Evolutionary conservation across 2,888 invertebrate genomes (phyloP).

Genomic region (Platycheirus rosarum): DNA sequence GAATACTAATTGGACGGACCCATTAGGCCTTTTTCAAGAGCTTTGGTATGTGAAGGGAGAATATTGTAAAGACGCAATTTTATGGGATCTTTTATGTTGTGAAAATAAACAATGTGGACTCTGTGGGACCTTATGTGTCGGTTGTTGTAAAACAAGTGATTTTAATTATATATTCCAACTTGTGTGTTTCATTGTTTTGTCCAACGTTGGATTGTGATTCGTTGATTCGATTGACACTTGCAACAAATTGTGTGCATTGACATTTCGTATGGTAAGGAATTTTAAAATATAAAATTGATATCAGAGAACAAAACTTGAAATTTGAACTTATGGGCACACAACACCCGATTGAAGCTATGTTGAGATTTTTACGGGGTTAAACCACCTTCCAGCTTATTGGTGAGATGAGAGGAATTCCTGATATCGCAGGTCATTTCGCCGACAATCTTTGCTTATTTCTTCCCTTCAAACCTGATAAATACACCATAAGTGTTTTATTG

Average conservation of each 20-base stretch:
- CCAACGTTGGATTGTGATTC: constrained; percentile 2
- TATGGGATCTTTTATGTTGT: constrained; percentile 61
- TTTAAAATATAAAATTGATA: neutral
- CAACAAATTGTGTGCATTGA: neutral
- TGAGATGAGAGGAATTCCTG: no score
- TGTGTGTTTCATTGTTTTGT: no score
- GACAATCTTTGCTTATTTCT: no score
- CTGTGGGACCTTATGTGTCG: constrained; percentile 12
- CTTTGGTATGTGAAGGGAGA: constrained; percentile 41
- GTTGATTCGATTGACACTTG: constrained; percentile 27
- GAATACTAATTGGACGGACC: constrained; percentile 67
- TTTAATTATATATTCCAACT: constrained; percentile 33
- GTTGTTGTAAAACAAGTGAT: constrained; percentile 15
- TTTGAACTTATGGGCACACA: no score
- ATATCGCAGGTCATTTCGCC: no score
- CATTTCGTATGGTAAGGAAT: neutral
- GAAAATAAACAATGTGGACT: constrained; percentile 4
- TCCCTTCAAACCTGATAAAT: no score
- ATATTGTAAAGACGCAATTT: constrained; percentile 29
- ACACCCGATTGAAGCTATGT: no score
- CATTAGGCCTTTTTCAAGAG: constrained; percentile 37
- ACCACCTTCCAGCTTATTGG: no score
- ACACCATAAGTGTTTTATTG: no score
- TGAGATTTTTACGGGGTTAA: no score
- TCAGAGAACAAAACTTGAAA: no score